These are phyloP conservation scores for Gobiocypris rarus DNA, from an alignment of 2,113 vertebrate species.

Conservation along the genomic window DNA sequence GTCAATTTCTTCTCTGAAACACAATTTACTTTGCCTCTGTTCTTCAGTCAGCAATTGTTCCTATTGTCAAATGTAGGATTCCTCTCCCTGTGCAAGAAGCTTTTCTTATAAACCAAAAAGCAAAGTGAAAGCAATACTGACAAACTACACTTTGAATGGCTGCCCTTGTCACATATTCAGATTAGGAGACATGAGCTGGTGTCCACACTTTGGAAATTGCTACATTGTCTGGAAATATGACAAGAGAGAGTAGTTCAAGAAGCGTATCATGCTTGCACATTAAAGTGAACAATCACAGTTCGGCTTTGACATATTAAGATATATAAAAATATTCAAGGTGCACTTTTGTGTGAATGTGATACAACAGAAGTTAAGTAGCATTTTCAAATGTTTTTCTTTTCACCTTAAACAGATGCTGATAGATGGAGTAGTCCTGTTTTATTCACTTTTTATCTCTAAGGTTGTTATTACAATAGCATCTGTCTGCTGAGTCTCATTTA, in stretches of 20 bases:
- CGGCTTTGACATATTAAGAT: not conserved
- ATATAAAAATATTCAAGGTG: not conserved
- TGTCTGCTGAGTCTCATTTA: conserved; percentile 22
- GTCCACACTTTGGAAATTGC: conserved; percentile 20
- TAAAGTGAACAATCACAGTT: conserved; percentile 4
- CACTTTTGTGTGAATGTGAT: conserved; percentile 2
- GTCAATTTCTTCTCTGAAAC: conserved; percentile 31
- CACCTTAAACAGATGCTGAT: conserved; percentile 3
- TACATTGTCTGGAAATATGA: conserved; percentile 7
- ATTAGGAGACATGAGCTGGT: conserved; percentile 11
- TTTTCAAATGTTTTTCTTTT: not conserved
- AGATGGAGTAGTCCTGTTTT: not conserved
- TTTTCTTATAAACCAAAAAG: conserved; percentile 13
- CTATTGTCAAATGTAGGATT: conserved; percentile 16
- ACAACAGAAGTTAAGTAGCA: not conserved
- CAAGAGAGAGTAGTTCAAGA: not conserved
- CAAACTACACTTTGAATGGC: not conserved
- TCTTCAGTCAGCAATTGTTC: conserved; percentile 36
- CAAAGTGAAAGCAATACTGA: conserved; percentile 8
- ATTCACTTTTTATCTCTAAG: not conserved
- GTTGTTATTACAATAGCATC: not conserved
- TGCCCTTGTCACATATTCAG: conserved; percentile 19
- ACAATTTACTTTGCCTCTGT: conserved; percentile 32
- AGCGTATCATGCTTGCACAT: not conserved
- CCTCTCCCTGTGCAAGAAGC: not conserved